Percentiles rank a stretch among this genome's conserved stretches.
Conservation (phyloP, 2,113 vertebrate genomes). For the Sitta europaea region DNA sequence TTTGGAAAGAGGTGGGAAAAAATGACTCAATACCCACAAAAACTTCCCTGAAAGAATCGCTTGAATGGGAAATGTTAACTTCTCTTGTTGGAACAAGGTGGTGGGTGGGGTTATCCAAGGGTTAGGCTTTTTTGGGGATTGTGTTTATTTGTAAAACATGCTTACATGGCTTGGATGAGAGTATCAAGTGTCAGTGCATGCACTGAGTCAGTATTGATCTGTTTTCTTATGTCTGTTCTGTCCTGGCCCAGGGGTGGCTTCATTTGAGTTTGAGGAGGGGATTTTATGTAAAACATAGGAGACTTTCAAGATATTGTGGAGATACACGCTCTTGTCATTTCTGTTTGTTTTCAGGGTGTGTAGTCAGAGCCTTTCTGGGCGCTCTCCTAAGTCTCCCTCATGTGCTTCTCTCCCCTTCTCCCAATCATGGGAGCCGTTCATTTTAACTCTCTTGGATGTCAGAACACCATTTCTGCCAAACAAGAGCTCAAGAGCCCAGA, state of each 20-base stretch:
- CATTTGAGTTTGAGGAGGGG: neutral
- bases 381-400: neutral
- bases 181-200: neutral
- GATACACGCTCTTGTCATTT: neutral
- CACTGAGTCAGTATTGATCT: neutral
- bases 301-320: neutral
- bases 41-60: neutral
- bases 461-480: slow-evolving; percentile 47
- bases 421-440: neutral
- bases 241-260: neutral
- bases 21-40: neutral
- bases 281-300: neutral
- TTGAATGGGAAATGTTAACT: slow-evolving; percentile 26
- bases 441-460: slow-evolving; percentile 2
- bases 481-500: slow-evolving; percentile 29
- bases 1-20: slow-evolving; percentile 10
- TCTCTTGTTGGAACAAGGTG: slow-evolving; percentile 54
- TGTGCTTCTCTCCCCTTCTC: neutral
- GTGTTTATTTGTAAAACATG: slow-evolving; percentile 51
- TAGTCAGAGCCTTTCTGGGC: neutral
- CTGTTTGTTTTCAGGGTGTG: neutral
- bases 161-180: slow-evolving; percentile 33
- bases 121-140: slow-evolving; percentile 49
- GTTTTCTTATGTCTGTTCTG: neutral
- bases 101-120: slow-evolving; percentile 47